Evolutionary conservation across 1,140 invertebrate genomes (phyloP).

Genomic region (Apis cerana): DNA sequence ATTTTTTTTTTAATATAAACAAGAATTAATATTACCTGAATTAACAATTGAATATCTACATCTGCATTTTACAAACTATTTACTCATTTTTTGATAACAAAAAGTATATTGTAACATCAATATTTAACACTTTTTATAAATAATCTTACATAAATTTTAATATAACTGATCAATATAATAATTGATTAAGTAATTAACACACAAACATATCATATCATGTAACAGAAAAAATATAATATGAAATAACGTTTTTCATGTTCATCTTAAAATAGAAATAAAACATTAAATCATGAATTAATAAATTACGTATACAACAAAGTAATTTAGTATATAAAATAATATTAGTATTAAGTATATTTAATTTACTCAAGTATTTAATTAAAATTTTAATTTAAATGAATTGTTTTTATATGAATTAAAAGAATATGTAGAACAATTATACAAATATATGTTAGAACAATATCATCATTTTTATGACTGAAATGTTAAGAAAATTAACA

Average conservation of each 20-base stretch:
- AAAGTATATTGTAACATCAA: constrained; percentile 28
- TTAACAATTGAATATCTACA: constrained; percentile 36
- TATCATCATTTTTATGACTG: neutral
- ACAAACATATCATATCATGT: neutral
- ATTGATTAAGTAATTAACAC: neutral
- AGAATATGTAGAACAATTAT: neutral
- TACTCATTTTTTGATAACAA: constrained; percentile 24
- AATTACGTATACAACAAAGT: neutral
- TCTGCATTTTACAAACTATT: constrained; percentile 34
- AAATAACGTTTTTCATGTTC: neutral
- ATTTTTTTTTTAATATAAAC: constrained; percentile 37
- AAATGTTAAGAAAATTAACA: constrained; percentile 17
- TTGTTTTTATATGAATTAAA: constrained; percentile 16
- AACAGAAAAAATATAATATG: constrained; percentile 21
- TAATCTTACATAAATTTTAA: constrained; percentile 12
- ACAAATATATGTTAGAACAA: constrained; percentile 17
- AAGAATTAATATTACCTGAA: constrained; percentile 41
- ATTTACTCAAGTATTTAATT: constrained; percentile 2
- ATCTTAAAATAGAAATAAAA: neutral
- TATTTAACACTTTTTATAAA: constrained; percentile 10
- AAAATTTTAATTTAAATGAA: constrained; percentile 16
- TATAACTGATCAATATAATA: neutral
- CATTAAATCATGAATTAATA: neutral
- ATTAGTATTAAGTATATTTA: neutral
- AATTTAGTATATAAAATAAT: too few relatives aligned